Base-by-base conservation (phyloP, 2,113 vertebrate genomes). In the Channa argus region DNA sequence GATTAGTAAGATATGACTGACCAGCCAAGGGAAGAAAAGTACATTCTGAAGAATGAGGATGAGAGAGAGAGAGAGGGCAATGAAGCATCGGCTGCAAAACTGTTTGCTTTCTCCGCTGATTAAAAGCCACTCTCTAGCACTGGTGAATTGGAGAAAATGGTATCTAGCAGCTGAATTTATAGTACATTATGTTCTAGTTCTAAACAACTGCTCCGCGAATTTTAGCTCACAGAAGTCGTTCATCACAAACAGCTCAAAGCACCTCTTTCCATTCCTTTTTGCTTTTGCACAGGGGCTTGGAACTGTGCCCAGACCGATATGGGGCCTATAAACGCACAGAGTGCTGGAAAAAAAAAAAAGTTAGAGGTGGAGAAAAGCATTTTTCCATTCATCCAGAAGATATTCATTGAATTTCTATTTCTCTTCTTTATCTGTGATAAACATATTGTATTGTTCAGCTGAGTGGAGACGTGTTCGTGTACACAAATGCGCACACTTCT, bases 121-220 rank as follows among this genome's bases (percentile, higher is more conserved):
- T 24, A 24, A 24, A 24, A 24, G 24, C 24, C 24, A 24, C 24
- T 24, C 24, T 24, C 24, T 24, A 24, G 24, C 24, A 24, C 70
- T 0, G 8, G 54, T 62, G 77, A 92, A 92, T 89, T 91, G 78
- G 81, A 92, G 91, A 85, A 93, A 92, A 91, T 74, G 80, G 86
- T 90, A 90, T 88, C 87, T 89, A 75, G 74, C 63, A 85, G 64
- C 69, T 72, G 85, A 88, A 92, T 92, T 86, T 90, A 91, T 89
- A 83, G 86, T 89, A 87, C 89, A 92, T 92, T 92, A 90, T 90
- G 87, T 90, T 89, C 68, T 65, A 9, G 12, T 72, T 74, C 83
- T 88, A 92, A 92, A 92, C 83, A 90, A 87, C 77, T 64, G 72
- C 80, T 86, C 77, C 77, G 59, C 51, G n/a, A 89, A 85, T 87